phyloP scores from a whole-genome alignment of 1,140 invertebrate genomes.

The Trichonephila inaurata region DNA sequence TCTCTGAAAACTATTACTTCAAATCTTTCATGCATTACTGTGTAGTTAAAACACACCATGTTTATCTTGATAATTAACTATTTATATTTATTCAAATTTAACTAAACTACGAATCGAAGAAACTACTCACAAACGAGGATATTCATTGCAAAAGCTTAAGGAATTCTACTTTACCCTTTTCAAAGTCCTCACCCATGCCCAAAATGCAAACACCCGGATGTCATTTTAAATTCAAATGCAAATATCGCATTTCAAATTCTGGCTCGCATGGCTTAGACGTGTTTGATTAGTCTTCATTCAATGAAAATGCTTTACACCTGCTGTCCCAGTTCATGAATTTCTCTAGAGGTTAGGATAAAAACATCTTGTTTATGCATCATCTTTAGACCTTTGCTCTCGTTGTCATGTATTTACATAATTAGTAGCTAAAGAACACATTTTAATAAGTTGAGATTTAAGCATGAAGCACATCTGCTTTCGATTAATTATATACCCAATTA shows the following conservation, averaged over 20 bases:
- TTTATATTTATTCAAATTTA: background rate
- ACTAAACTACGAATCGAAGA: background rate
- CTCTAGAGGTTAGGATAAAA: background rate
- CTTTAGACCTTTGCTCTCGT: too few relatives aligned
- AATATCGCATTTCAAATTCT: conserved; percentile 28
- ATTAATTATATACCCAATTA: too few relatives aligned
- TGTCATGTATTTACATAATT: too few relatives aligned
- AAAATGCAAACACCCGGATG: background rate
- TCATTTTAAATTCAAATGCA: conserved; percentile 32
- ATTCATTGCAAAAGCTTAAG: background rate
- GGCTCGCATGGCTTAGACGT: background rate
- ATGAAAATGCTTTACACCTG: background rate
- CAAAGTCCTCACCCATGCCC: too few relatives aligned
- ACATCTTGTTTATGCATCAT: background rate
- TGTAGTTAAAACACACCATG: too few relatives aligned
- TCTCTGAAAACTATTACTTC: too few relatives aligned
- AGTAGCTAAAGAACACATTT: too few relatives aligned
- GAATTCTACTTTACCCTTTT: background rate
- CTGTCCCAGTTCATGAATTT: background rate
- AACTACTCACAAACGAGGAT: background rate
- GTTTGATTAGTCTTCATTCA: background rate
- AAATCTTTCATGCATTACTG: too few relatives aligned
- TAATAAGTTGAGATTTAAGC: too few relatives aligned
- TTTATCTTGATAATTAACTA: too few relatives aligned
- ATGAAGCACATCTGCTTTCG: too few relatives aligned